phyloP scores from a whole-genome alignment of 92 coral and sea anemone species.

The Ricordea florida region DNA sequence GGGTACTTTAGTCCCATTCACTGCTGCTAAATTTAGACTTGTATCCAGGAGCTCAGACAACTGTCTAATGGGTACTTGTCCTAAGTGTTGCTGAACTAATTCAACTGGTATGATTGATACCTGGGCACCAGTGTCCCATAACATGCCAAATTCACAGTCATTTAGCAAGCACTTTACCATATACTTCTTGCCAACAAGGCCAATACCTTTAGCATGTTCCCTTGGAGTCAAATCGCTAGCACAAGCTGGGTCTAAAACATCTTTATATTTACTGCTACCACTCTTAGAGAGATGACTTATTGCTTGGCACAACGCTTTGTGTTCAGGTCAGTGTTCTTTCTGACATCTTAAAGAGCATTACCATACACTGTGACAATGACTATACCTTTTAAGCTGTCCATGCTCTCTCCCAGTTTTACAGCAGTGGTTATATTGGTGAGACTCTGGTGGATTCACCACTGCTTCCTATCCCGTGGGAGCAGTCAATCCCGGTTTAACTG shows the following conservation, averaged over 20 bases:
- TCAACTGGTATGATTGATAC: slow-evolving; percentile 36
- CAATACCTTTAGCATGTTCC: slow-evolving; percentile 23
- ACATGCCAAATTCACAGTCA: too few species aligned
- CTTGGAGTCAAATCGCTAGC: slow-evolving; percentile 29
- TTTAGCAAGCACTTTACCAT: too few species aligned
- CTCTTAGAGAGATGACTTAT: slow-evolving; percentile 33
- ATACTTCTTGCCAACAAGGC: slow-evolving; percentile 45
- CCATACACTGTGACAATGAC: slow-evolving; percentile 61
- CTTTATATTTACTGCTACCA: neutral
- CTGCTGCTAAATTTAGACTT: too few species aligned
- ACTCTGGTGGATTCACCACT: slow-evolving; percentile 40
- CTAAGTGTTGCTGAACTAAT: slow-evolving; percentile 5
- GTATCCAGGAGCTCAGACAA: too few species aligned
- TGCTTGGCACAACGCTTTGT: slow-evolving; percentile 60
- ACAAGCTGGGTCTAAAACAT: slow-evolving; percentile 4
- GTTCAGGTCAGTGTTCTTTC: slow-evolving; percentile 56
- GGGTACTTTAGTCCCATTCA: too few species aligned
- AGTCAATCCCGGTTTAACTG: slow-evolving; percentile 56
- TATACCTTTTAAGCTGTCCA: slow-evolving; percentile 30
- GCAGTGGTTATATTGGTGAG: slow-evolving; percentile 65
- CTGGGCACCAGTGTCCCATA: too few species aligned
- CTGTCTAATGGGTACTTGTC: too few species aligned
- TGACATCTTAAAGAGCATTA: slow-evolving; percentile 66
- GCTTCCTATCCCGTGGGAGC: slow-evolving; percentile 64
- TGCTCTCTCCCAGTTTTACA: slow-evolving; percentile 26